Evolutionary conservation across 1,140 invertebrate species (phyloP).

Genomic region (Brachionus manjavacas): DNA sequence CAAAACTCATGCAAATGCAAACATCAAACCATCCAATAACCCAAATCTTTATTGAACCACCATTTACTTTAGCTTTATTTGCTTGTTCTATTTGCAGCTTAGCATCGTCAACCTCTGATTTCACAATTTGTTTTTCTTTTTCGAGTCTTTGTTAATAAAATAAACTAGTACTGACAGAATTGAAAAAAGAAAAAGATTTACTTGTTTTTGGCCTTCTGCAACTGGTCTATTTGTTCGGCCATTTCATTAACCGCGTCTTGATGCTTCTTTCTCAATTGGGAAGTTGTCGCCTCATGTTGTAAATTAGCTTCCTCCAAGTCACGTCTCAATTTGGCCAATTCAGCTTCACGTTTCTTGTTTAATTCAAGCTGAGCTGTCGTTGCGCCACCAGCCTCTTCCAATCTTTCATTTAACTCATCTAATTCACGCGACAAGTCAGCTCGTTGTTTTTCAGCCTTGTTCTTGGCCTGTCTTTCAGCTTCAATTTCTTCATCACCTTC

Average conservation of each 20-base stretch:
- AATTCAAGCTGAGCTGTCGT: conserved; percentile 96
- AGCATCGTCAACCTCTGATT: conserved; percentile 87
- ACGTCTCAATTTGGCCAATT: conserved; percentile 92
- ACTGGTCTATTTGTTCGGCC: conserved; percentile 97
- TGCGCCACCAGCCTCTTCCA: conserved; percentile 96
- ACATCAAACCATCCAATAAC: background rate
- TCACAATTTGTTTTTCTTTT: conserved; percentile 59
- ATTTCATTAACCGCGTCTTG: conserved; percentile 93
- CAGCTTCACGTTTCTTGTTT: conserved; percentile 98
- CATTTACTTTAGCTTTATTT: conserved; percentile 82
- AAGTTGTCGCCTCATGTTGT: conserved; percentile 90
- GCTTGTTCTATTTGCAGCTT: conserved; percentile 78
- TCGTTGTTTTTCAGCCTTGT: conserved; percentile 84
- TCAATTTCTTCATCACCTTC: conserved; percentile 96
- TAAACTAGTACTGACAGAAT: background rate
- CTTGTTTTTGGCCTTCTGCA: conserved; percentile 98
- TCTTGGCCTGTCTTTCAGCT: conserved; percentile 84
- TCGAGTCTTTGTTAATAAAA: conserved; percentile 15
- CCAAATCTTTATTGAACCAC: background rate
- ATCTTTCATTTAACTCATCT: conserved; percentile 90
- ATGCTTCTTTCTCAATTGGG: conserved; percentile 96
- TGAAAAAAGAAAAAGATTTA: conserved; percentile 62
- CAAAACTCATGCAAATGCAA: background rate
- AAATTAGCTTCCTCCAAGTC: conserved; percentile 97
- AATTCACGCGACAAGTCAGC: conserved; percentile 90